phyloP scores from a whole-genome alignment of 2,888 invertebrate genomes.

The Autographa gamma region DNA sequence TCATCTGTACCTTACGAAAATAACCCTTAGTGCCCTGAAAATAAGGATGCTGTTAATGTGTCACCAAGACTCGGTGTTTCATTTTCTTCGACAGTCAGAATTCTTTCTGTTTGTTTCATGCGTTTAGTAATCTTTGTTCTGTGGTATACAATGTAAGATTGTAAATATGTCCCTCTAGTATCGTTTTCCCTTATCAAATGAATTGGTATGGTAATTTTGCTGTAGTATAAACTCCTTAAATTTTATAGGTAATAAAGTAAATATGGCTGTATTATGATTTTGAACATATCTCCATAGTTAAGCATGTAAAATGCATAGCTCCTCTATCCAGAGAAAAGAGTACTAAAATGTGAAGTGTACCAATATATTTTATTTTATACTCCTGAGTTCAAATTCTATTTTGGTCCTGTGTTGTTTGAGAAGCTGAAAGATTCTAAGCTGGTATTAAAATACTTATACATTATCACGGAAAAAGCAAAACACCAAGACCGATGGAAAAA shows the following conservation, averaged over 20 bases:
- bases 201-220: not conserved
- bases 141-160: not conserved
- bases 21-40: not conserved
- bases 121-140: not conserved
- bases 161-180: not conserved
- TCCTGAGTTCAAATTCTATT: too few relatives aligned
- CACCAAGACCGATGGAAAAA: too few relatives aligned
- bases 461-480: too few relatives aligned
- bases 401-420: too few relatives aligned
- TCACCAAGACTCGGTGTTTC: constrained; percentile 6
- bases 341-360: too few relatives aligned
- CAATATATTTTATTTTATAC: too few relatives aligned
- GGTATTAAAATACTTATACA: too few relatives aligned
- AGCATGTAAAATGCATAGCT: not conserved
- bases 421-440: too few relatives aligned
- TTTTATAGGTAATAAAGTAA: not conserved
- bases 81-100: constrained; percentile 37
- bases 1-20: not conserved
- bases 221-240: not conserved
- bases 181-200: not conserved
- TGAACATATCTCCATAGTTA: not conserved
- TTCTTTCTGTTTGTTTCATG: constrained; percentile 22
- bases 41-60: not conserved
- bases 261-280: not conserved
- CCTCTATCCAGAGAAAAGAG: too few relatives aligned